These are phyloP conservation scores for Heteromormyrus szaboi DNA, from an alignment of 2,797 vertebrate species.

Conservation along the genomic window DNA sequence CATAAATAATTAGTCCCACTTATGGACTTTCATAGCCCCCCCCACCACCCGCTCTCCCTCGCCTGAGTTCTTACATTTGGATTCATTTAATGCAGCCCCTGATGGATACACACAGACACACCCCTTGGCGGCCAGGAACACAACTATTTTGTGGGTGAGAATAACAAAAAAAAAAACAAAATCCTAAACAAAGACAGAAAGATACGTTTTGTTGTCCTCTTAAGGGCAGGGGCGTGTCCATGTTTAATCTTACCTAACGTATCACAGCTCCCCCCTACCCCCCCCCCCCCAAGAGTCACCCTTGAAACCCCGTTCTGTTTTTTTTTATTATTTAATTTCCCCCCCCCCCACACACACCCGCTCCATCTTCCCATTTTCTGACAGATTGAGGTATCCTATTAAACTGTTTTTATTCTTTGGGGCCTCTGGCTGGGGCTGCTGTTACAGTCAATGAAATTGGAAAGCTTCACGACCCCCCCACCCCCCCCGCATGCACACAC, in stretches of 20 bases:
- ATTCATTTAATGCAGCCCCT: slow-evolving; percentile 52
- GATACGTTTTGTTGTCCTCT: slow-evolving; percentile 40
- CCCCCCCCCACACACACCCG: slow-evolving; percentile 37
- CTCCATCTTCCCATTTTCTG: slow-evolving; percentile 88
- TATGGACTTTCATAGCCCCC: slow-evolving; percentile 35
- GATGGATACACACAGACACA: slow-evolving; percentile 49
- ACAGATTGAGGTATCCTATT: slow-evolving; percentile 83
- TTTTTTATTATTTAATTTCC: slow-evolving; percentile 67
- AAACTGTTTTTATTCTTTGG: slow-evolving; percentile 78
- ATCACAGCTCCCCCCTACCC: slow-evolving; percentile 50
- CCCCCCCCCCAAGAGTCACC: background rate
- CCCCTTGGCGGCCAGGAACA: slow-evolving; percentile 66
- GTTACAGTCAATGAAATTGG: slow-evolving; percentile 87
- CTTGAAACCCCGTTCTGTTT: slow-evolving; percentile 46
- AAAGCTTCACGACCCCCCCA: slow-evolving; percentile 75
- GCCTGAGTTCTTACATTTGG: slow-evolving; percentile 21
- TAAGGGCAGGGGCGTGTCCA: slow-evolving; percentile 67
- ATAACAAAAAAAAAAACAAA: slow-evolving; percentile 48
- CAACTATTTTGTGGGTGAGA: slow-evolving; percentile 58
- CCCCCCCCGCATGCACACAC: background rate
- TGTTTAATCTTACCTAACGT: slow-evolving; percentile 64
- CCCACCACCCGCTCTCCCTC: slow-evolving; percentile 3
- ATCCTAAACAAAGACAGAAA: background rate
- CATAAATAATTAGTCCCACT: slow-evolving; percentile 63
- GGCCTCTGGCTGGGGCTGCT: slow-evolving; percentile 77